Conservation (phyloP, 1,140 invertebrate genomes). For the Argopecten irradians region DNA sequence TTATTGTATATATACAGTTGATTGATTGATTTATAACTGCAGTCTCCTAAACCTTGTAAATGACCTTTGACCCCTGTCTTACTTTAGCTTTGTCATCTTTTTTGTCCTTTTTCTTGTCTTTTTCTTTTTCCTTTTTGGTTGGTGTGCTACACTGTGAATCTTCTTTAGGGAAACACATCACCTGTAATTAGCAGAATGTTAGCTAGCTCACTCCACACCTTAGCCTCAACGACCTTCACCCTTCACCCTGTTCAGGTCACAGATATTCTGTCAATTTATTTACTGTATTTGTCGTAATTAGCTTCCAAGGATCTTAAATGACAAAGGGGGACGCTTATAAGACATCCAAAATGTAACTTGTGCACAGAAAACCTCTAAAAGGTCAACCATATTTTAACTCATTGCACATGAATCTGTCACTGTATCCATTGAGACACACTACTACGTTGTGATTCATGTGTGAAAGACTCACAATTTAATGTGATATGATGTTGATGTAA, state of each 20-base stretch:
- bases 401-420: no score
- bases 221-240: background rate
- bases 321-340: no score
- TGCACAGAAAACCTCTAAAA: no score
- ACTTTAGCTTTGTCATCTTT: constrained; percentile 53
- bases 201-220: background rate
- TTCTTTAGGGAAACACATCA: constrained; percentile 61
- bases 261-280: background rate
- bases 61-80: constrained; percentile 25
- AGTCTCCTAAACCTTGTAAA: background rate
- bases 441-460: no score
- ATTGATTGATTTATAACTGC: background rate
- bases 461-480: no score
- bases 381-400: no score
- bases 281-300: no score
- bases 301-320: no score
- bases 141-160: constrained; percentile 43
- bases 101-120: constrained; percentile 50
- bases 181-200: constrained; percentile 54
- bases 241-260: background rate
- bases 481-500: no score
- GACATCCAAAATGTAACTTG: no score
- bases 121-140: constrained; percentile 46
- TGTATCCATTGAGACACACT: no score
- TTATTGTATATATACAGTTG: background rate